These are phyloP conservation scores for Stenodera caucasica DNA, from an alignment of 2,888 invertebrate species.

Conservation along the genomic window DNA sequence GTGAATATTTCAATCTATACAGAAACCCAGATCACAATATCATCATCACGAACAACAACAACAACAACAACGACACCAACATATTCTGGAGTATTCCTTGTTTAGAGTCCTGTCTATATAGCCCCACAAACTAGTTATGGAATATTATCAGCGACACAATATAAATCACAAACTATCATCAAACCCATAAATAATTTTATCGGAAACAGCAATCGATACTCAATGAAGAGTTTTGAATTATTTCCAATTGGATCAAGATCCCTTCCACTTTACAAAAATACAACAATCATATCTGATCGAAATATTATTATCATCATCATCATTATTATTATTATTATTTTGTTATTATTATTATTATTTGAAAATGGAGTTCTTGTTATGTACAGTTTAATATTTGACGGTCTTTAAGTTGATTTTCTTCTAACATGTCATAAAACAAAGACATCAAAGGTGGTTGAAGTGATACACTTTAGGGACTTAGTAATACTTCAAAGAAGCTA, in stretches of 20 bases:
- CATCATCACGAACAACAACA: background rate
- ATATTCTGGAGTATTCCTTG: background rate
- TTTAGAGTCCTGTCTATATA: background rate
- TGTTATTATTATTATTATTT: background rate
- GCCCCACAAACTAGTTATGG: background rate
- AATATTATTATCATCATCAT: too few species aligned
- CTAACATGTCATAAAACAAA: too few species aligned
- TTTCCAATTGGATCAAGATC: background rate
- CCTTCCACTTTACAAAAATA: background rate
- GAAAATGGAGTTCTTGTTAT: background rate
- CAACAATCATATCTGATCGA: background rate
- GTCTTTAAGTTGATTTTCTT: too few species aligned
- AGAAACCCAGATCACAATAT: background rate
- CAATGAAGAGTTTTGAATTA: slow-evolving; percentile 2
- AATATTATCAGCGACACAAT: slow-evolving; percentile 5
- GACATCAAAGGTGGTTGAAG: too few species aligned
- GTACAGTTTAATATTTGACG: too few species aligned
- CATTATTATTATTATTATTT: too few species aligned
- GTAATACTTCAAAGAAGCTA: too few species aligned
- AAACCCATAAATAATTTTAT: slow-evolving; percentile 4
- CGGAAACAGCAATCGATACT: slow-evolving; percentile 6
- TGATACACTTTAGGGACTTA: too few species aligned
- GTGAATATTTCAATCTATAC: background rate
- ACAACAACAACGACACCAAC: background rate
- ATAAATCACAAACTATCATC: slow-evolving; percentile 6